phyloP scores from a whole-genome alignment of 2,797 vertebrate species.

The Siniperca scherzeri region DNA sequence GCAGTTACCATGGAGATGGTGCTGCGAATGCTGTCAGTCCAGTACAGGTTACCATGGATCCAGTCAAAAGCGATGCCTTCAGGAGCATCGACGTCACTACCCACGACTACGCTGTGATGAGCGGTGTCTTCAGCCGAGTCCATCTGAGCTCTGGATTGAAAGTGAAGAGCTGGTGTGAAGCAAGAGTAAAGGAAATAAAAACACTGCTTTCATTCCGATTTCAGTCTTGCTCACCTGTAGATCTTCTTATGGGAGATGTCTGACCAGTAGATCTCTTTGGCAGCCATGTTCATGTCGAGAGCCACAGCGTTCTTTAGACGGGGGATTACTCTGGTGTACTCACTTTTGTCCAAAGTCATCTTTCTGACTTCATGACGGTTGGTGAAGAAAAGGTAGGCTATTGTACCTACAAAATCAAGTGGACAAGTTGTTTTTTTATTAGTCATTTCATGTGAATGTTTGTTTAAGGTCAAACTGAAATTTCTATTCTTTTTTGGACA shows the following conservation, averaged over 20 bases:
- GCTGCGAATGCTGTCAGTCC: constrained; percentile 90
- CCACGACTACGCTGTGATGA: constrained; percentile 82
- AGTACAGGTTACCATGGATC: constrained; percentile 93
- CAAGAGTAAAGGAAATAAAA: background rate
- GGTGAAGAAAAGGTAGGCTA: constrained; percentile 93
- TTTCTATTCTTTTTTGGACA: background rate
- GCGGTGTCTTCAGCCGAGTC: constrained; percentile 81
- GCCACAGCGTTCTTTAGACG: constrained; percentile 90
- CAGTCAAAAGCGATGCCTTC: constrained; percentile 93
- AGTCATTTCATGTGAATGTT: background rate
- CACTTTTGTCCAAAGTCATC: constrained; percentile 91
- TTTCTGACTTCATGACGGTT: constrained; percentile 92
- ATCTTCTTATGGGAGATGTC: constrained; percentile 92
- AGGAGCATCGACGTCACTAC: constrained; percentile 82
- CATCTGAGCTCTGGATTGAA: constrained; percentile 83
- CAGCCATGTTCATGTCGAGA: constrained; percentile 89
- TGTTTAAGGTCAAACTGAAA: background rate
- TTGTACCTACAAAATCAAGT: constrained; percentile 80
- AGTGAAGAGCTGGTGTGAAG: constrained; percentile 19
- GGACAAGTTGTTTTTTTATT: background rate
- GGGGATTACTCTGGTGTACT: constrained; percentile 89
- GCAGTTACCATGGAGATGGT: constrained; percentile 89
- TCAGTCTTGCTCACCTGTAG: constrained; percentile 86
- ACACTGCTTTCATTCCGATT: fast-evolving
- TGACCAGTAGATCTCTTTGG: constrained; percentile 92